Evolutionary conservation across 2,888 invertebrate genomes (phyloP).

Genomic region (Agrotis ipsilon): DNA sequence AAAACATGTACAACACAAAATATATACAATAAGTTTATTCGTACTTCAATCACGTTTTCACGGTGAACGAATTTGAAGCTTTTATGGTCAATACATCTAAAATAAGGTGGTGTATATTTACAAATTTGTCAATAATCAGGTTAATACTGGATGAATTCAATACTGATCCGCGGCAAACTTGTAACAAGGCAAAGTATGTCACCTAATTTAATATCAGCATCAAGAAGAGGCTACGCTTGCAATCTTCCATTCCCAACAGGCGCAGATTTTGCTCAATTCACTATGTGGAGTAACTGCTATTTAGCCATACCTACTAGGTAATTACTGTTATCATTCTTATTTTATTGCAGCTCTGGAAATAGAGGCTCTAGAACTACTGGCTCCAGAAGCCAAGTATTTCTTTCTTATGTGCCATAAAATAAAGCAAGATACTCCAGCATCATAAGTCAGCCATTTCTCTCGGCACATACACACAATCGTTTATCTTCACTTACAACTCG

Average conservation of each 20-base stretch:
- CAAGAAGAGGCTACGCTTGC: not conserved
- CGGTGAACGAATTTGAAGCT: not conserved
- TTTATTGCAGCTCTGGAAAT: no score
- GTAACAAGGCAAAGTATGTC: no score
- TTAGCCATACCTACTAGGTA: not conserved
- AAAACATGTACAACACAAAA: not conserved
- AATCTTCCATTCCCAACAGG: not conserved
- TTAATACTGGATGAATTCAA: not conserved
- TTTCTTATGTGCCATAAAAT: slow-evolving; percentile 34
- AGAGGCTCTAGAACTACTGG: no score
- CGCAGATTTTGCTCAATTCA: not conserved
- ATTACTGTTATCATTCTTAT: no score
- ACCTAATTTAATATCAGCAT: not conserved
- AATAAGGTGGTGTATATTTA: not conserved
- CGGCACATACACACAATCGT: slow-evolving; percentile 66
- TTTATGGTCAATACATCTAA: no score
- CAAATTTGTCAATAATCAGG: not conserved
- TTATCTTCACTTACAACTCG: slow-evolving; percentile 73
- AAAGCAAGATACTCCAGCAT: no score
- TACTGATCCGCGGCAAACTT: not conserved
- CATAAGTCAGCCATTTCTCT: slow-evolving; percentile 66
- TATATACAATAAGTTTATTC: not conserved
- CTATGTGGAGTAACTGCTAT: not conserved
- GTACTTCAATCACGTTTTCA: not conserved
- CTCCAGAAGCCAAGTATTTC: slow-evolving; percentile 9